Conservation (phyloP, 1,140 invertebrate genomes). For the Globodera rostochiensis region DNA sequence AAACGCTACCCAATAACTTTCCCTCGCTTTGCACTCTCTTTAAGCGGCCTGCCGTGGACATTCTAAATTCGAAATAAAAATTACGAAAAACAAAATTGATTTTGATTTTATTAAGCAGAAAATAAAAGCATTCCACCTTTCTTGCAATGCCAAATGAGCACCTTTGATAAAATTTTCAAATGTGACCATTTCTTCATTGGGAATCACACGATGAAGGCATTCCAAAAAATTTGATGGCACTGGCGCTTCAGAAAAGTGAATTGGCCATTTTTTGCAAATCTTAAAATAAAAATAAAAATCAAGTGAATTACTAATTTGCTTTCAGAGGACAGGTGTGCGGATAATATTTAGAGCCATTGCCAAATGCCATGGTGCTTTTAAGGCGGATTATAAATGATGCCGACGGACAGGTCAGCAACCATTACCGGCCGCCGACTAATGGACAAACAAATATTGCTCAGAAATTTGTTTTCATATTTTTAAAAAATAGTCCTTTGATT, state of each 20-base stretch:
- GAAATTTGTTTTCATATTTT: too few relatives aligned
- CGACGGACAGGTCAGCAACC: too few relatives aligned
- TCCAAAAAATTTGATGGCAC: constrained; percentile 1
- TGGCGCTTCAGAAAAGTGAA: background rate
- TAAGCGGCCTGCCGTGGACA: background rate
- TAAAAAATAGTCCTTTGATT: too few relatives aligned
- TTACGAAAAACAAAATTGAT: background rate
- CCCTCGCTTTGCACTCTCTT: constrained; percentile 25
- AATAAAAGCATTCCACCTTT: background rate
- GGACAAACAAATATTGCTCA: too few relatives aligned
- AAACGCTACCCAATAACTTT: constrained; percentile 1
- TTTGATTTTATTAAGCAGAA: background rate
- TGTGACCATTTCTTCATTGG: background rate
- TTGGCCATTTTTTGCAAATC: background rate
- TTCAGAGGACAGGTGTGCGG: too few relatives aligned
- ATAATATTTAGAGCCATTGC: too few relatives aligned
- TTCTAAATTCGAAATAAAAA: background rate
- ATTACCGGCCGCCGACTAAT: too few relatives aligned
- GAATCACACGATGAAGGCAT: background rate
- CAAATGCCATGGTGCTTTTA: too few relatives aligned
- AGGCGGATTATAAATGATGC: too few relatives aligned
- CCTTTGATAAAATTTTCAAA: background rate
- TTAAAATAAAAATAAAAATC: background rate
- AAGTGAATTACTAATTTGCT: too few relatives aligned
- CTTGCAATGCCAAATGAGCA: background rate